Evolutionary conservation across 2,888 invertebrate species (phyloP).

Genomic region (Mesorhabditis sp.): DNA sequence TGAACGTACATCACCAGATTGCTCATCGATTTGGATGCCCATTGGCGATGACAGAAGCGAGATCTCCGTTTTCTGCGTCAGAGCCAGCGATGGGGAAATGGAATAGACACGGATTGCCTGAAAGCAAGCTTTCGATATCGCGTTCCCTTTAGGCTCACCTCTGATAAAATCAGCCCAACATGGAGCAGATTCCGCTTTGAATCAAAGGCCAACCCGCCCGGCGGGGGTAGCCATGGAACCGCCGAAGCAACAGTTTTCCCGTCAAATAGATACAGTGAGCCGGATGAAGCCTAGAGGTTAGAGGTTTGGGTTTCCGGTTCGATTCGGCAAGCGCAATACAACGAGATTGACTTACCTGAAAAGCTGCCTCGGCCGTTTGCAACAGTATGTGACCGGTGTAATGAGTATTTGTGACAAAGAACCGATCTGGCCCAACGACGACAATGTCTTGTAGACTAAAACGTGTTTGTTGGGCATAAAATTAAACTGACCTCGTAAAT

Average conservation of each 20-base stretch:
- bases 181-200: constrained; percentile 32
- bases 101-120: constrained; percentile 40
- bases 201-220: constrained; percentile 43
- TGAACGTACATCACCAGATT: constrained; percentile 18
- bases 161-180: constrained; percentile 38
- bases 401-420: constrained; percentile 45
- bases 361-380: constrained; percentile 30
- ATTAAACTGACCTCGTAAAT: constrained; percentile 24
- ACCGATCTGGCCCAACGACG: constrained; percentile 48
- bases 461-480: not conserved
- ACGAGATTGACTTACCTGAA: constrained; percentile 5
- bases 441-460: constrained; percentile 41
- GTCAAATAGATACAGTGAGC: constrained; percentile 45
- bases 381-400: constrained; percentile 28
- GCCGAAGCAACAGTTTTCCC: constrained; percentile 30
- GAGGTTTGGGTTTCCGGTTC: not conserved
- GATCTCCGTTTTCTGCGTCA: constrained; percentile 36
- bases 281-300: constrained; percentile 18
- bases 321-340: not conserved
- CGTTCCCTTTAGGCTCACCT: constrained; percentile 22
- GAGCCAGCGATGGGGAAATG: constrained; percentile 34
- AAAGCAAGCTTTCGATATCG: constrained; percentile 15
- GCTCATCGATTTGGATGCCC: constrained; percentile 31
- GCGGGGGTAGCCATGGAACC: constrained; percentile 27
- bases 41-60: constrained; percentile 39